Percentiles rank a stretch among this genome's conserved stretches.
Conservation (phyloP, 2,113 vertebrate genomes). For the Muscicapa adusta region DNA sequence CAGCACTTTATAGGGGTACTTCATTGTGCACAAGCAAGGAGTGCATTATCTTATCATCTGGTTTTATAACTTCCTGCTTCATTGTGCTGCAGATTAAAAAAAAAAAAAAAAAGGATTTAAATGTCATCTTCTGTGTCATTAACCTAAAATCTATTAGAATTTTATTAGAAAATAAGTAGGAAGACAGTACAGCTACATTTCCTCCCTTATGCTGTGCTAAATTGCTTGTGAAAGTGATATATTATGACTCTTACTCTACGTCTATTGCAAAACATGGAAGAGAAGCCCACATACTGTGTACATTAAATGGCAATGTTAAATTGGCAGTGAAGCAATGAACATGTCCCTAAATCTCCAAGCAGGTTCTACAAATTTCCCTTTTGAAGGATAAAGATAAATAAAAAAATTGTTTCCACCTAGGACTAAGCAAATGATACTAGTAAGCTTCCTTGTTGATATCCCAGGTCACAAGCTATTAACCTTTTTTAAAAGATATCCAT, state of each 20-base stretch:
- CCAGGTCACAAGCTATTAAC: neutral
- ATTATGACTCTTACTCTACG: slow-evolving; percentile 25
- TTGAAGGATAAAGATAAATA: neutral
- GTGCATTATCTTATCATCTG: slow-evolving; percentile 4
- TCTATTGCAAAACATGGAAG: slow-evolving; percentile 36
- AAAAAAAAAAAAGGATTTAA: neutral
- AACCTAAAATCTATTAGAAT: slow-evolving; percentile 61
- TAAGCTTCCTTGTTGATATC: neutral
- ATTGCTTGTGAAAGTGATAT: slow-evolving; percentile 66
- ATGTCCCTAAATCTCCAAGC: slow-evolving; percentile 20
- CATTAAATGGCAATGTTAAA: slow-evolving; percentile 46
- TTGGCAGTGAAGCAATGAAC: slow-evolving; percentile 14
- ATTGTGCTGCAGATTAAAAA: neutral
- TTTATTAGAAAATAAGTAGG: slow-evolving; percentile 64
- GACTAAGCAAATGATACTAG: neutral
- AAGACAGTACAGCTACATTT: slow-evolving; percentile 51
- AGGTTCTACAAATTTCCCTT: neutral
- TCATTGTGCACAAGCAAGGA: slow-evolving; percentile 4
- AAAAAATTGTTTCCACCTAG: neutral
- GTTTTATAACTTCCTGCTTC: slow-evolving; percentile 32
- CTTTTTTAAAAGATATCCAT: neutral
- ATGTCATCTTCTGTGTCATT: slow-evolving; percentile 58
- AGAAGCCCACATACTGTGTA: slow-evolving; percentile 51
- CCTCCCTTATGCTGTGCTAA: slow-evolving; percentile 48
- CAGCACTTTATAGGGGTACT: neutral